Conservation (phyloP, 2,888 invertebrate genomes). For the Hypomecis punctinalis region DNA sequence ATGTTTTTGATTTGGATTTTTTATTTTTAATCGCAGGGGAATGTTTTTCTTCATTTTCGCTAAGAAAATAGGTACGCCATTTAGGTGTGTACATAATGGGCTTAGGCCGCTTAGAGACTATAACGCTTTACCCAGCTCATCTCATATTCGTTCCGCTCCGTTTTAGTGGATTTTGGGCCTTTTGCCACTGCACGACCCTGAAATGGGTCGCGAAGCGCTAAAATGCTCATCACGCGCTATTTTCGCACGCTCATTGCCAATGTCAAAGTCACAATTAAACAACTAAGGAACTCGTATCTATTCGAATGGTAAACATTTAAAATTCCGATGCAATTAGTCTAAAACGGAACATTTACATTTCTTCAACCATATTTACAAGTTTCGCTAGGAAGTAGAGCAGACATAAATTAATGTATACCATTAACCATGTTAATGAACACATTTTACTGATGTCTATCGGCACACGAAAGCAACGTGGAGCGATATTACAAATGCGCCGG, state of each 20-base stretch:
- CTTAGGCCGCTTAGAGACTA: no score
- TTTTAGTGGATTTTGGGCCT: no score
- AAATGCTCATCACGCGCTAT: slow-evolving; percentile 41
- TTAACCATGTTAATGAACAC: slow-evolving; percentile 36
- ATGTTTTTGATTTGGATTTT: no score
- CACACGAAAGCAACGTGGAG: slow-evolving; percentile 25
- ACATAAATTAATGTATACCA: slow-evolving; percentile 31
- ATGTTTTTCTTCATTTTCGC: no score
- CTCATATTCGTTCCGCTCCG: no score
- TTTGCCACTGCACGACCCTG: slow-evolving; percentile 54
- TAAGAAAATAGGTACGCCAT: no score
- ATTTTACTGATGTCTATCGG: slow-evolving; percentile 32
- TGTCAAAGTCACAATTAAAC: slow-evolving; percentile 23
- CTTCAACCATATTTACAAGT: slow-evolving; percentile 17
- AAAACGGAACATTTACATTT: slow-evolving; percentile 18
- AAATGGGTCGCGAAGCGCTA: slow-evolving; percentile 43
- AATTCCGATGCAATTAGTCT: slow-evolving; percentile 16
- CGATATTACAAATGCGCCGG: slow-evolving; percentile 18
- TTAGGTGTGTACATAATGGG: no score
- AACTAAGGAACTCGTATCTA: slow-evolving; percentile 17
- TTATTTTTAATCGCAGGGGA: no score
- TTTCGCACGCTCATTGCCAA: slow-evolving; percentile 33
- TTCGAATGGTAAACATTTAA: slow-evolving; percentile 19
- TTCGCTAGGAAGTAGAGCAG: slow-evolving; percentile 32
- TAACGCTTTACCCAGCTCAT: no score